These are phyloP conservation scores for Cervus canadensis DNA, from an alignment of 2,113 vertebrate genomes.

Conservation along the genomic window DNA sequence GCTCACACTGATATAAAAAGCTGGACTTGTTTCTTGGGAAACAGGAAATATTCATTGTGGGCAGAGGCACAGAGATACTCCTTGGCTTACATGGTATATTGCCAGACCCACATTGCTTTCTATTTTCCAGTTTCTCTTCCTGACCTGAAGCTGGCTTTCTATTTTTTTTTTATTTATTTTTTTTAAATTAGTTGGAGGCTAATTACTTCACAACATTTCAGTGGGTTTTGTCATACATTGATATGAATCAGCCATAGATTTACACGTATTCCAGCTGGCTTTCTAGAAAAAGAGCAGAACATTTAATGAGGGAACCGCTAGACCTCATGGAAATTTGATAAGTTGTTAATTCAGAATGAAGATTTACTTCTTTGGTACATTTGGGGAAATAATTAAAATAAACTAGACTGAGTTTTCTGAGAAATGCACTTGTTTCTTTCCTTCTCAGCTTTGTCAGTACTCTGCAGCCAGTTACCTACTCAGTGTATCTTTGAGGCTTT, in stretches of 20 bases:
- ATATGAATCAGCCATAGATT: too few relatives aligned
- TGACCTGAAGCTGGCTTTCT: background rate
- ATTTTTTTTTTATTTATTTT: background rate
- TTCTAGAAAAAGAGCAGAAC: background rate
- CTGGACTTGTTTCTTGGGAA: background rate
- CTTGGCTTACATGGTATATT: slow-evolving; percentile 4
- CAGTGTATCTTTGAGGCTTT: background rate
- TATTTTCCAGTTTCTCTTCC: slow-evolving; percentile 46
- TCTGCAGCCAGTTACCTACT: background rate
- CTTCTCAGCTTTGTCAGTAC: background rate
- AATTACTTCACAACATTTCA: too few relatives aligned
- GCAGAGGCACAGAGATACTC: background rate
- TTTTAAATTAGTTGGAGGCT: too few relatives aligned
- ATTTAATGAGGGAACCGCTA: slow-evolving; percentile 20
- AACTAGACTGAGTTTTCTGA: background rate
- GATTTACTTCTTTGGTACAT: background rate
- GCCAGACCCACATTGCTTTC: slow-evolving; percentile 29
- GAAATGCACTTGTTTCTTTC: background rate
- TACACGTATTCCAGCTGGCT: background rate
- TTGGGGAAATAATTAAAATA: background rate
- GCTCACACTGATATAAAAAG: background rate
- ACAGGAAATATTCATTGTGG: slow-evolving; percentile 33
- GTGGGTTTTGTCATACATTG: too few relatives aligned
- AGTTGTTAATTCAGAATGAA: background rate
- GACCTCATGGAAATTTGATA: background rate